phyloP scores from a whole-genome alignment of 1,140 invertebrate genomes.

The Hormaphis cornu region DNA sequence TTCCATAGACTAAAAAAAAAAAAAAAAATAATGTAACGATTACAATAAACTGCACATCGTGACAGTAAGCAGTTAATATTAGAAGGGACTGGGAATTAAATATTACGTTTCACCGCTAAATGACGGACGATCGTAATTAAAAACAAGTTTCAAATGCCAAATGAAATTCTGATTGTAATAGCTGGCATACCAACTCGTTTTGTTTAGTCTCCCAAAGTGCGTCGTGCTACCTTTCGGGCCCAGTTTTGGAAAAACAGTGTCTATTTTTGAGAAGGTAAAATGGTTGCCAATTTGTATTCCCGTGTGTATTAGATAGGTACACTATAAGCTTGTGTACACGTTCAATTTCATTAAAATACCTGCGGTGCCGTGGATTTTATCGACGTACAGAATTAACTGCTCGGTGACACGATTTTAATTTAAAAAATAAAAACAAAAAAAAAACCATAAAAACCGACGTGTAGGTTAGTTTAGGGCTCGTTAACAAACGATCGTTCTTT shows the following conservation, averaged over 20 bases:
- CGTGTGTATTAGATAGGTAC: too few species aligned
- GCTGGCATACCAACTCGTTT: too few species aligned
- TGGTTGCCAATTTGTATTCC: conserved; percentile 6
- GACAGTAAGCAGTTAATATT: conserved; percentile 7
- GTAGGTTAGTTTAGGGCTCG: background rate
- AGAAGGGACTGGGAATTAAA: background rate
- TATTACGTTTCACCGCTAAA: background rate
- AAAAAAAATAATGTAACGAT: background rate
- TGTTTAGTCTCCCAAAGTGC: too few species aligned
- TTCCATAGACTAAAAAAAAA: background rate
- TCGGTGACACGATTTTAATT: conserved; percentile 14
- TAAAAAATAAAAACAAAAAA: background rate
- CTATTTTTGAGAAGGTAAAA: background rate
- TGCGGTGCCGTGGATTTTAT: background rate
- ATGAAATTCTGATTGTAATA: background rate
- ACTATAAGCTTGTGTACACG: too few species aligned
- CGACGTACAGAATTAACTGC: background rate
- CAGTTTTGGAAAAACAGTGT: too few species aligned
- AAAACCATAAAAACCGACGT: too few species aligned
- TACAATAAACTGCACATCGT: background rate
- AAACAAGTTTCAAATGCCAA: background rate
- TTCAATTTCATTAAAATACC: conserved; percentile 17
- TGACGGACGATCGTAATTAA: conserved; percentile 12
- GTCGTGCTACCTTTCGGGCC: too few species aligned
- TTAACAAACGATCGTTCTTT: background rate